A percentile compares a stretch with the other conserved stretches of the same genome.
phyloP scores from a whole-genome alignment of 2,797 vertebrate genomes.

The Alfaro cultratus region DNA sequence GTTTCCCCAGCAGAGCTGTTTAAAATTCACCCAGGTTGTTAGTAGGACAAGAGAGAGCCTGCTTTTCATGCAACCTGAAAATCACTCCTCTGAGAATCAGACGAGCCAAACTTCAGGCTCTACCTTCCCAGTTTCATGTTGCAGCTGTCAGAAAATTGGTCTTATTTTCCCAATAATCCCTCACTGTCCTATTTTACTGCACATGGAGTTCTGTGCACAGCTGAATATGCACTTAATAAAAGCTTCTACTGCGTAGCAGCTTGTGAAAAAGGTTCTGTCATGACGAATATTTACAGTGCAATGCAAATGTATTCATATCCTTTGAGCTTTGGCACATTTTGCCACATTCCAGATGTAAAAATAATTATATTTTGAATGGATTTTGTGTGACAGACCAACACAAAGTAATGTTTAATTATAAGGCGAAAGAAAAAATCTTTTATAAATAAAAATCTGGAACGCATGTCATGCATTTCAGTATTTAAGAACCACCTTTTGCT shows the following conservation, averaged over 20 bases:
- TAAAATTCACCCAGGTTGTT: constrained; percentile 34
- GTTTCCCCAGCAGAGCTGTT: not conserved
- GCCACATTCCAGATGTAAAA: not conserved
- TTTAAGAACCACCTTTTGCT: not conserved
- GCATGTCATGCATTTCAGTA: not conserved
- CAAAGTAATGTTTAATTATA: not conserved
- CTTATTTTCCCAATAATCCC: constrained; percentile 47
- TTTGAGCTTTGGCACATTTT: not conserved
- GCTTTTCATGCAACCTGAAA: constrained; percentile 10
- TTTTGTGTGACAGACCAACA: not conserved
- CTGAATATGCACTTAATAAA: constrained; percentile 34
- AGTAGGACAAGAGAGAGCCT: constrained; percentile 11
- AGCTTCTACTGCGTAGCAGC: not conserved
- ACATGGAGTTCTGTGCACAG: constrained; percentile 37
- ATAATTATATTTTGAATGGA: not conserved
- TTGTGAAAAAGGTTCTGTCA: constrained; percentile 42
- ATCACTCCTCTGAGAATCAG: constrained; percentile 21
- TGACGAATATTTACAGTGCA: not conserved
- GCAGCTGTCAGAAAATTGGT: constrained; percentile 34
- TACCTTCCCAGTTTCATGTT: constrained; percentile 35
- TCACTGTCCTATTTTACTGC: constrained; percentile 56
- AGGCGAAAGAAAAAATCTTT: not conserved
- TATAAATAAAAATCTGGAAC: not conserved
- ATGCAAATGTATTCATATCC: not conserved
- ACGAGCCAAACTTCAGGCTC: constrained; percentile 19